Percentiles rank a stretch among this genome's conserved stretches.
Conservation (phyloP, 2,113 vertebrate genomes). For the Rhizomys pruinosus region DNA sequence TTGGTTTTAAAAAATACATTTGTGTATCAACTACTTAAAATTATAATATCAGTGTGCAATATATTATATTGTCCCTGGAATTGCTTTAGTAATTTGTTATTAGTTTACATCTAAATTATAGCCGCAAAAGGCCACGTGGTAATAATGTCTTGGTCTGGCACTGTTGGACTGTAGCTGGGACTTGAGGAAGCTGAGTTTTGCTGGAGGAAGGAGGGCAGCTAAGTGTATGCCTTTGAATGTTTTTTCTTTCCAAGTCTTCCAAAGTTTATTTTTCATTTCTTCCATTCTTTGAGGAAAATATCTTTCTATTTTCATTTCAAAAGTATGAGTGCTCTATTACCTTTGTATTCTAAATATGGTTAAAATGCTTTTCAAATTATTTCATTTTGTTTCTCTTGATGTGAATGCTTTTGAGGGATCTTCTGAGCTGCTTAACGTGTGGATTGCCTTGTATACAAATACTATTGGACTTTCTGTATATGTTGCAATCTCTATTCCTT, state of each 20-base stretch:
- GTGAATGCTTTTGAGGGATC: neutral
- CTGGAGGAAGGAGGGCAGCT: too few species aligned
- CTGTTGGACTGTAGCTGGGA: too few species aligned
- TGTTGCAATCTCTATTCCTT: neutral
- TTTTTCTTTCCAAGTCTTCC: neutral
- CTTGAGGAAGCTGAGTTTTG: too few species aligned
- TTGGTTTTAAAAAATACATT: too few species aligned
- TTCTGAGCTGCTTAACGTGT: neutral
- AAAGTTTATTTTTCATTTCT: neutral
- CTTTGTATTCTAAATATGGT: neutral
- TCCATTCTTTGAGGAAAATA: neutral
- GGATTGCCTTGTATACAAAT: too few species aligned
- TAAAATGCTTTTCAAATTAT: neutral
- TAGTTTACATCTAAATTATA: too few species aligned
- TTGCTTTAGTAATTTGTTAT: too few species aligned
- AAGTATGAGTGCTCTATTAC: neutral
- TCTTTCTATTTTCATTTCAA: neutral
- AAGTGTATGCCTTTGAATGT: neutral
- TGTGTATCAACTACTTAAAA: too few species aligned
- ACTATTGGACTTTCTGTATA: neutral
- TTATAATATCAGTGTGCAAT: too few species aligned
- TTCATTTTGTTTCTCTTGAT: conserved; percentile 8
- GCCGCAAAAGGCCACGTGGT: too few species aligned
- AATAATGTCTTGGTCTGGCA: too few species aligned
- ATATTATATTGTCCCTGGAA: too few species aligned